Conservation (phyloP, 2,113 vertebrate genomes). For the Tragelaphus imberbis region DNA sequence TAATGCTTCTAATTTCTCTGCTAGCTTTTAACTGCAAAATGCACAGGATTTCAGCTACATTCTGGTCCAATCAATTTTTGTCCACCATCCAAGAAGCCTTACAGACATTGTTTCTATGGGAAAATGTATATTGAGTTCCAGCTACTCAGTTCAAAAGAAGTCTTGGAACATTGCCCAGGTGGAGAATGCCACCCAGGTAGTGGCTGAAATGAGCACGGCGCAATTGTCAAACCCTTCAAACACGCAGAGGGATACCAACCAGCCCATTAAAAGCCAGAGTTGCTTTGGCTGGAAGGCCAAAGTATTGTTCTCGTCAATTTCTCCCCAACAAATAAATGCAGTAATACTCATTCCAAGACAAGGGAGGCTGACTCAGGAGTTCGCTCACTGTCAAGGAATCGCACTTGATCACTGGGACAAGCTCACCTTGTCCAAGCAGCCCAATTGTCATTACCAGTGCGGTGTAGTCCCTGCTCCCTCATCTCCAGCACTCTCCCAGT, state of each 20-base stretch:
- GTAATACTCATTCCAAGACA: not conserved
- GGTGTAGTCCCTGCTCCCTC: not conserved
- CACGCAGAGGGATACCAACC: not conserved
- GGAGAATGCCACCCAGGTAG: conserved; percentile 33
- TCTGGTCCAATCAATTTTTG: conserved; percentile 51
- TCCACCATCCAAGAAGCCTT: conserved; percentile 49
- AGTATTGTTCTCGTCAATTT: conserved; percentile 11
- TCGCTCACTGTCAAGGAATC: conserved; percentile 58
- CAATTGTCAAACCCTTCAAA: conserved; percentile 41
- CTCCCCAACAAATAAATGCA: conserved; percentile 43
- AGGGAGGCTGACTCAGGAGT: conserved; percentile 19
- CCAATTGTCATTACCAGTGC: conserved; percentile 41
- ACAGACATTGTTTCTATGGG: conserved; percentile 43
- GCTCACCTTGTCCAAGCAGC: conserved; percentile 22
- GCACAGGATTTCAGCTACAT: conserved; percentile 8
- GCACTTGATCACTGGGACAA: conserved; percentile 45
- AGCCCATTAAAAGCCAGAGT: not conserved
- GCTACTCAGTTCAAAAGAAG: conserved; percentile 42
- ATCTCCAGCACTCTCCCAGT: not conserved
- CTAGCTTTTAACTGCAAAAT: conserved; percentile 26
- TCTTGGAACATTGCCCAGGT: conserved; percentile 37
- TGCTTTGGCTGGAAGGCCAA: not conserved
- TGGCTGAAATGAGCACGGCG: not conserved
- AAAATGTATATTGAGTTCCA: conserved; percentile 52
- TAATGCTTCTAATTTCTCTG: conserved; percentile 20